Evolutionary conservation across 2,113 vertebrate genomes (phyloP).

Genomic region (Pungitius pungitius): DNA sequence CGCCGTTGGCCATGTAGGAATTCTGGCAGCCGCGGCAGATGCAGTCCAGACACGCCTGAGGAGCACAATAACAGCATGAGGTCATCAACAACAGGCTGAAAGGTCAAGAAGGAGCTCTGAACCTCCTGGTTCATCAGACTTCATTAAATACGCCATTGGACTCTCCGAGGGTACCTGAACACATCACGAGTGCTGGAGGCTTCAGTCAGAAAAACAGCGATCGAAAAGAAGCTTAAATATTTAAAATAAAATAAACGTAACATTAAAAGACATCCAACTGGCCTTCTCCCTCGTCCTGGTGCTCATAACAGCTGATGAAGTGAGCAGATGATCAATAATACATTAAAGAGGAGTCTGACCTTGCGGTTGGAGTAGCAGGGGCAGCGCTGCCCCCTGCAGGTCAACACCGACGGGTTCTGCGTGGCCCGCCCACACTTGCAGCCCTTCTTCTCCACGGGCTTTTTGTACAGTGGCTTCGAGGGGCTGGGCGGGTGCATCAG

Average conservation of each 20-base stretch:
- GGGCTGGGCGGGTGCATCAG: constrained; percentile 87
- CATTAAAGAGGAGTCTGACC: constrained; percentile 54
- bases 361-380: constrained; percentile 99
- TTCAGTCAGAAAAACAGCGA: too few species aligned
- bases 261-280: too few species aligned
- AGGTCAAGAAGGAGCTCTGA: background rate
- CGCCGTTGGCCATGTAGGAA: constrained; percentile 99
- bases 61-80: background rate
- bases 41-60: constrained; percentile 95
- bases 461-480: constrained; percentile 97
- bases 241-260: too few species aligned
- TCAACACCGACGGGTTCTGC: constrained; percentile 99
- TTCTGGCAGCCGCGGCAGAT: constrained; percentile 99
- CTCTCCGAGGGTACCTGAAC: background rate
- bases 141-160: too few species aligned
- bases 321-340: too few species aligned
- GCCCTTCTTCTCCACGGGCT: constrained; percentile 98
- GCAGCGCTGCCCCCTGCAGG: constrained; percentile 98
- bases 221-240: too few species aligned
- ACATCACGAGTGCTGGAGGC: background rate
- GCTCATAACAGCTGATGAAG: too few species aligned
- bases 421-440: constrained; percentile 99
- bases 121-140: too few species aligned
- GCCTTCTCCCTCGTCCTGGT: too few species aligned
- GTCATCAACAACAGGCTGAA: background rate